Percentiles rank a stretch among this genome's conserved stretches.
Conservation (phyloP, 2,797 vertebrate species). For the Mormyrus proboscirostris region DNA sequence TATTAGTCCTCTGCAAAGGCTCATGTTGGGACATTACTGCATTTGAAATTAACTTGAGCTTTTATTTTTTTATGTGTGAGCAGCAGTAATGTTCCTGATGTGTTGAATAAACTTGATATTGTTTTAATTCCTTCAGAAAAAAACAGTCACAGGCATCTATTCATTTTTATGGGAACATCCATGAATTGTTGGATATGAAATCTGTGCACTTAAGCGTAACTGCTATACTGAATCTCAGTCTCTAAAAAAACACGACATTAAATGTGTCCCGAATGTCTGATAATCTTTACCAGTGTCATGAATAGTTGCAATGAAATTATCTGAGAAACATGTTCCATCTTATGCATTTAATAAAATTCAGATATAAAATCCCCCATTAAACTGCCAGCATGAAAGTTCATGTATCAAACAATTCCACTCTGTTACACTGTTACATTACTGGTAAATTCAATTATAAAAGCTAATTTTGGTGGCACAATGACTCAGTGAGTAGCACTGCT, state of each 20-base stretch:
- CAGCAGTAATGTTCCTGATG: neutral
- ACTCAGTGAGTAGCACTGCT: neutral
- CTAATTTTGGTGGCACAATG: neutral
- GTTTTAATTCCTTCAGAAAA: neutral
- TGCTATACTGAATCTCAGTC: neutral
- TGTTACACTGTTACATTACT: neutral
- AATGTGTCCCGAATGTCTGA: neutral
- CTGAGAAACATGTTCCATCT: conserved; percentile 8
- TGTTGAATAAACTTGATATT: neutral
- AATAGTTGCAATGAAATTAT: neutral
- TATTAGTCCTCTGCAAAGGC: neutral
- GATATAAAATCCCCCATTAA: neutral
- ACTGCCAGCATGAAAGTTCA: neutral
- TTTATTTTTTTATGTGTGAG: neutral
- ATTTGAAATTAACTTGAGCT: neutral
- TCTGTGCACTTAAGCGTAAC: neutral
- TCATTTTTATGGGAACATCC: neutral
- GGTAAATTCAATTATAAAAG: neutral
- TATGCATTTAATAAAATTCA: neutral
- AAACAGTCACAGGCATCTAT: neutral
- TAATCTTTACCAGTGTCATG: neutral
- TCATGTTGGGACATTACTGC: neutral
- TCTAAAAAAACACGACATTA: neutral
- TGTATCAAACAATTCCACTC: neutral
- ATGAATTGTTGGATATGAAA: neutral